Evolutionary conservation across 2,113 vertebrate genomes (phyloP), one percentile per base, ranked within the genome.

Genomic region (Callorhinus ursinus): DNA sequence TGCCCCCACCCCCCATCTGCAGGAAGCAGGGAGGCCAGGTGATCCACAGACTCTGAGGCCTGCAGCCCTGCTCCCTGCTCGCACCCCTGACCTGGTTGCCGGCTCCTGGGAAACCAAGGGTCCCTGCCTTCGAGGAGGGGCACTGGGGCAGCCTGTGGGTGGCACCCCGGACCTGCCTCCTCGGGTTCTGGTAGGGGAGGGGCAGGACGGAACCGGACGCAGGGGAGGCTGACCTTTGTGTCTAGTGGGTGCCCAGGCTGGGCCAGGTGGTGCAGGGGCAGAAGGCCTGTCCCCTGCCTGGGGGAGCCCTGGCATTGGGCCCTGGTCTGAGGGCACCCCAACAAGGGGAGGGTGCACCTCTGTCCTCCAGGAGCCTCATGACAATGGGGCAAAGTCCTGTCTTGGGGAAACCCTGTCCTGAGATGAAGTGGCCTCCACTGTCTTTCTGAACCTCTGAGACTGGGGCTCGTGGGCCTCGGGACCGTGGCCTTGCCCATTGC

Each of bases 311-410:
- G 8, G 36, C 21, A 9, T 9, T 15, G 26, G 26, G 46, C 46
- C 46, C 82, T 67, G 49, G 59, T 4, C 67, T 26, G 8, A 59
- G 63, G 84, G 36, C 0, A 0, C 33, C 63, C 71, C 55, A 63
- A 57, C 1, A 9, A 1, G 6, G 8, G 33, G 63, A 39, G 14
- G 19, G 9, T 11, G 21, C 33, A 15, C 26, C 28, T 67, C 24
- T 33, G 5, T 39, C 15, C 1, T 42, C 65, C 13, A 4, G 83
- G 33, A 69, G 42, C 71, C 88, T 57, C 51, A 2, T 39, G 39
- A 49, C 3, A 1, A 13, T 1, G 5, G 87, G 69, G 31, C 88
- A 88, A 28, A 92, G 97, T 96, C 96, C 96, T 31, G 5, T 21
- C 42, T 46, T 18, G 4, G 77, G 46, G 51, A 49, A 72, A 6